Conservation (phyloP, 1,140 invertebrate species). For the Dicyema japonicum region DNA sequence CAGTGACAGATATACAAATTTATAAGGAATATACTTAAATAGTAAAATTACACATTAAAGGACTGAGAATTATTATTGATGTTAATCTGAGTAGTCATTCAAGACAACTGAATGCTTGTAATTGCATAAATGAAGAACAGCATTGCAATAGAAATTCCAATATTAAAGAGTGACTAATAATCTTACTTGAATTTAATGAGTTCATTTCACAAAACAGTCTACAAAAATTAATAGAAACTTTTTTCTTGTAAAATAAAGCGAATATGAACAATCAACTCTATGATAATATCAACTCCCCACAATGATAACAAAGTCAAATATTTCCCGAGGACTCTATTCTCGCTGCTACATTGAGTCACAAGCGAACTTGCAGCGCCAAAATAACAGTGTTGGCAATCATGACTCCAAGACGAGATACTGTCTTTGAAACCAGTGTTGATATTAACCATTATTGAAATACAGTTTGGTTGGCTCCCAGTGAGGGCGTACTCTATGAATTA, state of each 20-base stretch:
- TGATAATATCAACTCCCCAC: conserved; percentile 75
- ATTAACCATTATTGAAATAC: conserved; percentile 85
- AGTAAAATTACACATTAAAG: conserved; percentile 78
- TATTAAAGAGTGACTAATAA: conserved; percentile 72
- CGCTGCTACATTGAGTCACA: neutral
- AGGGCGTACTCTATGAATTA: conserved; percentile 97
- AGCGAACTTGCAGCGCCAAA: conserved; percentile 48
- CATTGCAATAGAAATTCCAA: conserved; percentile 82
- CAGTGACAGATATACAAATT: conserved; percentile 31
- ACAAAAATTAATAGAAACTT: conserved; percentile 94
- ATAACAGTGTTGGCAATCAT: conserved; percentile 93
- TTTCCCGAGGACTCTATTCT: conserved; percentile 52
- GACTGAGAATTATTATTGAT: conserved; percentile 95
- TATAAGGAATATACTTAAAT: conserved; percentile 49
- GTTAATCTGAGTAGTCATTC: conserved; percentile 57
- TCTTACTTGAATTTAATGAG: conserved; percentile 49
- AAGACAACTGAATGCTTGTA: conserved; percentile 98
- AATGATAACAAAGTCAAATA: conserved; percentile 96
- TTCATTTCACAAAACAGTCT: conserved; percentile 85
- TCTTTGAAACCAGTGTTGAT: conserved; percentile 90
- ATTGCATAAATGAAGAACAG: conserved; percentile 98
- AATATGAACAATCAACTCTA: conserved; percentile 1
- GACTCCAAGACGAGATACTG: conserved; percentile 86
- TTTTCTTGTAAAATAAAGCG: conserved; percentile 7
- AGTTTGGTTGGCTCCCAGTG: conserved; percentile 71